Base-by-base conservation (phyloP, 1,140 invertebrate species). In the Platyscapa corneri region DNA sequence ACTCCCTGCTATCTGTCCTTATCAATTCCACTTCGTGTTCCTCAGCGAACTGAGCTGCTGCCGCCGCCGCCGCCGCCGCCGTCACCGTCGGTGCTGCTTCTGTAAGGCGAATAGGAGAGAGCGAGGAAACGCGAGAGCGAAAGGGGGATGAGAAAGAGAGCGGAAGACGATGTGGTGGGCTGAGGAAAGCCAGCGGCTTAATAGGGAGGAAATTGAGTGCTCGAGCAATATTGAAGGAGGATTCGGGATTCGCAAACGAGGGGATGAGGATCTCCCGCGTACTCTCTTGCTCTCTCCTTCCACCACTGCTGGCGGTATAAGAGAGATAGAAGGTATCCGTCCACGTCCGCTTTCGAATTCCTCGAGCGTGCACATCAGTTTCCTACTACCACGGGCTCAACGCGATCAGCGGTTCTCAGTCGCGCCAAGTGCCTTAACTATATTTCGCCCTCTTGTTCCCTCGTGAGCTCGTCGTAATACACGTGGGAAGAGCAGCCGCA, bases 141-240 rank as follows among this genome's bases (percentile, higher is more conserved):
- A 84, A 53, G 72, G 82, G 65, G 64, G 79, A 85, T 79, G 81
- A 87, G 82, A 85, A 79, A 79, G 86, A 87, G 85, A 87, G 34
- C 86, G 72, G 70, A 86, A 81, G 64, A 87, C 84, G 81, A 86
- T 86, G 83, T 78, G 65, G 82, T 86, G 39, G 88, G 89, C 82
- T 82, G 88, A 88, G 89, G 89, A 91, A 90, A 91, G 90, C 90
- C 90, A 89, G 91, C 90, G 91, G 92, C 91, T 93, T 93, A 93
- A 93, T 93, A 93, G 92, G 92, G 92, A 93, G 92, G 92, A 93
- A 93, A 93, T 93, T 93, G 92, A 93, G 92, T 93, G 91, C 92
- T 93, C 90, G 91, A 93, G 92, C 90, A 93, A 93, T 93, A 93
- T 93, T 92, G 92, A 92, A 91, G 91, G 91, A 92, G 91, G 91